A percentile compares a stretch with the other conserved stretches of the same genome.
phyloP scores from a whole-genome alignment of 2,113 vertebrate genomes.

The Odocoileus hemionus region DNA sequence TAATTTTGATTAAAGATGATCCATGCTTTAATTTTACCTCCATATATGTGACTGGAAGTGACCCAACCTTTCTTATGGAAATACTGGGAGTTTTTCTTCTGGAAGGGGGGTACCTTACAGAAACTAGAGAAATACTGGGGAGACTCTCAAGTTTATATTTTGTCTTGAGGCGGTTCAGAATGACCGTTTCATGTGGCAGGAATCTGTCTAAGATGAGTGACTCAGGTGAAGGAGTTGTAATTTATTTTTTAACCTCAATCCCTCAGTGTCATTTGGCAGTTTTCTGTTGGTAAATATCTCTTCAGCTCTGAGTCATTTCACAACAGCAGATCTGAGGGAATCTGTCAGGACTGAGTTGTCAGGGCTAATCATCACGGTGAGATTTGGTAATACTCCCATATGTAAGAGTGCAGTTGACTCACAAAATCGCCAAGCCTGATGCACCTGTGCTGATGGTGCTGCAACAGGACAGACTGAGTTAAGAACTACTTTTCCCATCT shows the following conservation, averaged over 20 bases:
- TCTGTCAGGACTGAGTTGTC: conserved; percentile 28
- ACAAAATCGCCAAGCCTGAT: not conserved
- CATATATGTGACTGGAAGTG: not conserved
- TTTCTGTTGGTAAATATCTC: conserved; percentile 55
- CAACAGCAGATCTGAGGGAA: not conserved
- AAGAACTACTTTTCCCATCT: not conserved
- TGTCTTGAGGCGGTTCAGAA: conserved; percentile 34
- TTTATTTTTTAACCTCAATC: conserved; percentile 63
- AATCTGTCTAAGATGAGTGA: conserved; percentile 16
- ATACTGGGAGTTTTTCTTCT: not conserved
- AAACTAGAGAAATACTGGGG: not conserved
- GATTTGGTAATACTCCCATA: not conserved
- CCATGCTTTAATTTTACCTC: conserved; percentile 56
- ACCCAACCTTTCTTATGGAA: not conserved
- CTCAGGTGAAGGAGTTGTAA: conserved; percentile 42
- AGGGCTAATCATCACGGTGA: not conserved
- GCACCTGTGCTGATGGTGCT: not conserved
- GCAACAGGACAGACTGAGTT: not conserved
- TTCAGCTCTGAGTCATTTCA: not conserved
- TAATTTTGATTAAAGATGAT: conserved; percentile 43
- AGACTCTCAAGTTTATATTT: not conserved
- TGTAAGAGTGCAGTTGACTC: not conserved
- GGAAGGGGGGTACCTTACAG: not conserved
- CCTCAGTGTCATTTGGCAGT: conserved; percentile 36
- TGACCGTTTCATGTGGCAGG: conserved; percentile 43